Base-by-base conservation (phyloP, 2,888 invertebrate species). In the Zaprionus lineosus region DNA sequence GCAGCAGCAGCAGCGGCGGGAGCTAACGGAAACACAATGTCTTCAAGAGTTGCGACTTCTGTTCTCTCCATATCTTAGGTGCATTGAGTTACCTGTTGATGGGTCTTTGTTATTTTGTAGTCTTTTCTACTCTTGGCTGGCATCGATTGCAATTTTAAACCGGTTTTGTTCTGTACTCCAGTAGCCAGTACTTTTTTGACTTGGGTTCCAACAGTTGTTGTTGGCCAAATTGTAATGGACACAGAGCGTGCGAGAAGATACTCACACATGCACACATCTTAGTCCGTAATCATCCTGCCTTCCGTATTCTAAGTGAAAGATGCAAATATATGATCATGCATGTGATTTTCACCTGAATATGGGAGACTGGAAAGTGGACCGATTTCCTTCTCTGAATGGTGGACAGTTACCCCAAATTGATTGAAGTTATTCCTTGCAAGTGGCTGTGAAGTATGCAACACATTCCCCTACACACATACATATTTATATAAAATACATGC, bases 11-110 rank as follows among this genome's bases (percentile, higher is more conserved):
- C 43, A 79, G 76, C 85, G n/a, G n/a, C n/a, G n/a, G n/a, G n/a
- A 85, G 83, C 83, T 77, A 85, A 82, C 85, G 85, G 85, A 84
- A 84, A 84, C 62, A 65, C 75, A 82, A 84, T 64, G 66, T 61
- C 66, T 84, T 62, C 55, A 41, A 50, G 57, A 55, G 46, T 59
- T 52, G 61, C 74, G 53, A 76, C 79, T 81, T 84, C 83, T 82
- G 82, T 83, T 75, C 52, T 50, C 34, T 50, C 14, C 9, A 29
- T 52, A 50, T 46, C 55, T 52, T 77, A 62, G 76, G 84, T 76
- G 76, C 77, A 77, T 79, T 77, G 85, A 75, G 66, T 84, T 77
- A 77, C 77, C 77, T 77, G 85, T 77, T 84, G 76, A 77, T 63
- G 65, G 79, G 47, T 66, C 79, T 69, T 74, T 79, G 61, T 76